Conservation (phyloP, 2,797 vertebrate genomes). For the Sarcoramphus papa region DNA sequence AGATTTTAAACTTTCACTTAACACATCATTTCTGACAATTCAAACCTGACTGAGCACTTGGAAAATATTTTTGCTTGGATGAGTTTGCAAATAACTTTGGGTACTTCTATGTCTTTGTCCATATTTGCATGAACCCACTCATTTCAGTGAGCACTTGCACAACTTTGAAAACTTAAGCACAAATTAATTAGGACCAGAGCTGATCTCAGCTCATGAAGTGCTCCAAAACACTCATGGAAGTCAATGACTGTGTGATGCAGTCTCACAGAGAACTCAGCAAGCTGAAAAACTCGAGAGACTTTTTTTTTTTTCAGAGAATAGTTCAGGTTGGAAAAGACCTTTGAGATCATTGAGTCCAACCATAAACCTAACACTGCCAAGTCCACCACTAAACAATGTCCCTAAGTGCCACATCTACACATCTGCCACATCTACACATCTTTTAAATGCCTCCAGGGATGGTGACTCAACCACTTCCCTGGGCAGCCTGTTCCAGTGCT, state of each 20-base stretch:
- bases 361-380: not conserved
- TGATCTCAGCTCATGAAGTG: not conserved
- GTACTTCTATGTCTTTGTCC: not conserved
- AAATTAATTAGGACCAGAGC: not conserved
- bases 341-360: not conserved
- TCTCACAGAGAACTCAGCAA: not conserved
- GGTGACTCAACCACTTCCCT: not conserved
- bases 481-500: not conserved
- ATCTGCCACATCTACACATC: no score
- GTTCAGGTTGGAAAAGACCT: not conserved
- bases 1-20: not conserved
- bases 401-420: not conserved
- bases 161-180: not conserved
- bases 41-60: not conserved
- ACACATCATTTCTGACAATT: not conserved
- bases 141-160: not conserved
- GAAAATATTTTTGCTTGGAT: not conserved
- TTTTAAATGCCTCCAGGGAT: not conserved
- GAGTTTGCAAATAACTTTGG: not conserved
- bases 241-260: accelerated
- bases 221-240: not conserved
- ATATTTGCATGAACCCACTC: not conserved
- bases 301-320: not conserved
- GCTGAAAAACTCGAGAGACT: not conserved
- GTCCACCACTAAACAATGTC: not conserved